These are phyloP conservation scores for Hydrophis major DNA, from an alignment of 2,797 vertebrate genomes.

Conservation along the genomic window DNA sequence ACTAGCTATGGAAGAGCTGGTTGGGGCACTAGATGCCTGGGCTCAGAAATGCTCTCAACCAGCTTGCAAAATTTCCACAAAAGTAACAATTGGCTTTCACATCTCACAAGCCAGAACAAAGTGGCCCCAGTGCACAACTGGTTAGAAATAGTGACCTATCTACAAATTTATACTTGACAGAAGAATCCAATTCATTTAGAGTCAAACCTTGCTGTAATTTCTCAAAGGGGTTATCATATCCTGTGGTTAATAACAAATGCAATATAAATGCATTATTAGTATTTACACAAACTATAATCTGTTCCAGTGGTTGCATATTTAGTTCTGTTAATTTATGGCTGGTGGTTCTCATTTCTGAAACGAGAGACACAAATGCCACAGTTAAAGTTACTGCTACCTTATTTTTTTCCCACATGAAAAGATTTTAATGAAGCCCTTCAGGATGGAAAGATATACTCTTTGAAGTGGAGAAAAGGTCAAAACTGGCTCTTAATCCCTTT, in stretches of 20 bases:
- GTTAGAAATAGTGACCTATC: background rate
- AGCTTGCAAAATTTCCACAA: background rate
- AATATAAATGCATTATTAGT: background rate
- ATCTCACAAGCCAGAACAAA: background rate
- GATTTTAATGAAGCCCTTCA: slow-evolving; percentile 29
- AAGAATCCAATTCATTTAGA: background rate
- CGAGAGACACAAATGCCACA: background rate
- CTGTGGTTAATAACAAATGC: background rate
- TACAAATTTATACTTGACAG: background rate
- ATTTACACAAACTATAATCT: background rate
- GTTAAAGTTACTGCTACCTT: slow-evolving; percentile 4
- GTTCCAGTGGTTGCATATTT: background rate
- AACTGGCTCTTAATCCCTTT: slow-evolving; percentile 43
- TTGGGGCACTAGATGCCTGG: background rate
- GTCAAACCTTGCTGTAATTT: background rate
- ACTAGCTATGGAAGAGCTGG: background rate
- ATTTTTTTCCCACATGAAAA: slow-evolving; percentile 43
- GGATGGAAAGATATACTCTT: slow-evolving; percentile 5
- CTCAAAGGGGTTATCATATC: background rate
- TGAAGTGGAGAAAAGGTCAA: slow-evolving; percentile 31
- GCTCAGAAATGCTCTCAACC: background rate
- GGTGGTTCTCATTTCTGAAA: background rate
- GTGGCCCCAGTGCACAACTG: background rate
- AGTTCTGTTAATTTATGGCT: background rate
- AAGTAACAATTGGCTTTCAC: background rate